Evolutionary conservation across 2,888 invertebrate species (phyloP).

Genomic region (Rugalucina vietnamica): DNA sequence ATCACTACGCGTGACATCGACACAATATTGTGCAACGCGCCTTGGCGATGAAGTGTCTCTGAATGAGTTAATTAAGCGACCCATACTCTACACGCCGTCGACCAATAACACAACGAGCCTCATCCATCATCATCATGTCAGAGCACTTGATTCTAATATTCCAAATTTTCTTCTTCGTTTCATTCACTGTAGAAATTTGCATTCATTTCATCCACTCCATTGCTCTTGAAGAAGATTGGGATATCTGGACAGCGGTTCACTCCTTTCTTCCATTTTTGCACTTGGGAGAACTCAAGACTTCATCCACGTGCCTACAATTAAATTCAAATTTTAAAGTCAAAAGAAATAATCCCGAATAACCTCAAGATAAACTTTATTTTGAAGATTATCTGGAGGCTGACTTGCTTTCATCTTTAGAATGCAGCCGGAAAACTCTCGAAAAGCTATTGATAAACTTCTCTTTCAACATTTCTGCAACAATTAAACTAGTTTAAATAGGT

Average conservation of each 20-base stretch:
- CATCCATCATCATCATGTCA: conserved; percentile 67
- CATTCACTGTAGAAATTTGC: conserved; percentile 60
- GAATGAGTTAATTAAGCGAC: conserved; percentile 62
- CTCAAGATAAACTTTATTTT: conserved; percentile 37
- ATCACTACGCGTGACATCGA: conserved; percentile 65
- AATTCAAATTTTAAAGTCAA: conserved; percentile 66
- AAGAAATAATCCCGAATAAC: conserved; percentile 64
- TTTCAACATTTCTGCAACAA: neutral
- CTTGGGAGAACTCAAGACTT: conserved; percentile 54
- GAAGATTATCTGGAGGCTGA: conserved; percentile 7
- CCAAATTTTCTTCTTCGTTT: conserved; percentile 59
- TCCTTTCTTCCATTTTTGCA: conserved; percentile 37
- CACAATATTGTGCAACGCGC: conserved; percentile 67
- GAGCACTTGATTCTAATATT: conserved; percentile 61
- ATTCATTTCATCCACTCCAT: conserved; percentile 64
- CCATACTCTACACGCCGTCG: conserved; percentile 56
- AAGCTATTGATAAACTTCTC: neutral
- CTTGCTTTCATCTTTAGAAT: conserved; percentile 4
- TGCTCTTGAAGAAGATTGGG: conserved; percentile 55
- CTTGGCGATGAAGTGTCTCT: conserved; percentile 52
- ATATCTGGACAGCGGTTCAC: conserved; percentile 59
- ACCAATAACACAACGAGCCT: conserved; percentile 59
- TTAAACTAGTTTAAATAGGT: neutral
- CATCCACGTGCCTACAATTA: conserved; percentile 64
- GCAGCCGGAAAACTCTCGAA: neutral